A percentile compares a stretch with the other conserved stretches of the same genome.
Conservation (phyloP, 2,888 invertebrate species). For the Lochmaea capreae region DNA sequence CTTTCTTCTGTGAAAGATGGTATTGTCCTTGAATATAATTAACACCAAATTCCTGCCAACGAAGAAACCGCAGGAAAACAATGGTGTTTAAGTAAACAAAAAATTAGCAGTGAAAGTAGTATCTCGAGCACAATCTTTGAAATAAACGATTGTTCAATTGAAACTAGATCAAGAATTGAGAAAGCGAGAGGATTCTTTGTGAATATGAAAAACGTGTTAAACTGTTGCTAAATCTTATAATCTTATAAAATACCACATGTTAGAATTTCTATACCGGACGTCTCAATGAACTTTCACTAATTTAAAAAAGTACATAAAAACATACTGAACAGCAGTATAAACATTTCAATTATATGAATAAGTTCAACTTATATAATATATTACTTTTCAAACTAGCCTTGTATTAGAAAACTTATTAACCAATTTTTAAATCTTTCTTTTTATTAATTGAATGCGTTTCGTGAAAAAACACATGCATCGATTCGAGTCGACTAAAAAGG, state of each 20-base stretch:
- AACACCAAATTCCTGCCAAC: background rate
- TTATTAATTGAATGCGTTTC: background rate
- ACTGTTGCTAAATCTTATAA: background rate
- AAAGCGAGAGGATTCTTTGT: constrained; percentile 6
- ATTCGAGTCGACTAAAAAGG: background rate
- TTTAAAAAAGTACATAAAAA: too few relatives aligned
- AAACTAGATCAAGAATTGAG: constrained; percentile 3
- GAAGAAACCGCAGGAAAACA: background rate
- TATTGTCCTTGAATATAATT: too few relatives aligned
- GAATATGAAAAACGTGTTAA: constrained; percentile 3
- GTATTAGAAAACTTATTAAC: too few relatives aligned
- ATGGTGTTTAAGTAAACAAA: background rate
- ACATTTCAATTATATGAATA: too few relatives aligned
- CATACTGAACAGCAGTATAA: too few relatives aligned
- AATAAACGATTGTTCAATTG: background rate
- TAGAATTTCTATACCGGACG: background rate
- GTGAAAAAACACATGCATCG: background rate
- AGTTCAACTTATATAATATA: too few relatives aligned
- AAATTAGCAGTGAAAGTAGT: constrained; percentile 2
- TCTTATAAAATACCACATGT: background rate
- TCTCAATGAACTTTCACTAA: background rate
- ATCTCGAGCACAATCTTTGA: background rate
- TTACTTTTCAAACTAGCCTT: too few relatives aligned
- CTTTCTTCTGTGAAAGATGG: too few relatives aligned
- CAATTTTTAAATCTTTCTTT: background rate